Evolutionary conservation across 2,113 vertebrate species (phyloP).

Genomic region (Oreochromis spilurus): DNA sequence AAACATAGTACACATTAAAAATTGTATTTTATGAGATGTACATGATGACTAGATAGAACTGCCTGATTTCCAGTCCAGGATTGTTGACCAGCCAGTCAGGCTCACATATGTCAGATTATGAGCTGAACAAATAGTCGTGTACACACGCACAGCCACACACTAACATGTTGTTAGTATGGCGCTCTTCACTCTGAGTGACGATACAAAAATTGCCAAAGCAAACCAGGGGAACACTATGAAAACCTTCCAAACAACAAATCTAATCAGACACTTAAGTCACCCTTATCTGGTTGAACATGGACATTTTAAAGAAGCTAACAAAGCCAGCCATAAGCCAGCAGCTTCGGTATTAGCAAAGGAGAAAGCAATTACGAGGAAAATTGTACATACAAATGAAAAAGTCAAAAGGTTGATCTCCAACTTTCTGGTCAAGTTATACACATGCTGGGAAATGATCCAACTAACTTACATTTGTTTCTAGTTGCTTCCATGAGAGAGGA

Average conservation of each 20-base stretch:
- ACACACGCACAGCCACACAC: neutral
- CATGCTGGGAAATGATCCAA: neutral
- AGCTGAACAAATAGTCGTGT: neutral
- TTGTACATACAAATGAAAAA: neutral
- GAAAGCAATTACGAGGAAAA: neutral
- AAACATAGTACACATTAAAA: neutral
- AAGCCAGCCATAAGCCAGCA: neutral
- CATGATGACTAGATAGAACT: neutral
- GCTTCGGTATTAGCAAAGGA: neutral
- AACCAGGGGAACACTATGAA: neutral
- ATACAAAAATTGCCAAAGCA: neutral
- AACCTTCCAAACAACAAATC: fast-evolving
- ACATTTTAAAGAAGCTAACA: neutral
- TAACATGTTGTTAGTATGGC: neutral
- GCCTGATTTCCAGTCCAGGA: neutral
- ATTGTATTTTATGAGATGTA: neutral
- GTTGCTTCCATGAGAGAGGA: too few species aligned
- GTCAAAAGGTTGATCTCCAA: neutral
- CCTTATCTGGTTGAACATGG: neutral
- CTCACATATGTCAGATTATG: neutral
- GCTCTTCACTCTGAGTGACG: neutral
- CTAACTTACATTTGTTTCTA: neutral
- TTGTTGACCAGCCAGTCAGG: neutral
- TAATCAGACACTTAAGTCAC: neutral
- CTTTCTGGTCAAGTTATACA: neutral